phyloP scores from a whole-genome alignment of 2,797 vertebrate genomes.

The Linurgus olivaceus region DNA sequence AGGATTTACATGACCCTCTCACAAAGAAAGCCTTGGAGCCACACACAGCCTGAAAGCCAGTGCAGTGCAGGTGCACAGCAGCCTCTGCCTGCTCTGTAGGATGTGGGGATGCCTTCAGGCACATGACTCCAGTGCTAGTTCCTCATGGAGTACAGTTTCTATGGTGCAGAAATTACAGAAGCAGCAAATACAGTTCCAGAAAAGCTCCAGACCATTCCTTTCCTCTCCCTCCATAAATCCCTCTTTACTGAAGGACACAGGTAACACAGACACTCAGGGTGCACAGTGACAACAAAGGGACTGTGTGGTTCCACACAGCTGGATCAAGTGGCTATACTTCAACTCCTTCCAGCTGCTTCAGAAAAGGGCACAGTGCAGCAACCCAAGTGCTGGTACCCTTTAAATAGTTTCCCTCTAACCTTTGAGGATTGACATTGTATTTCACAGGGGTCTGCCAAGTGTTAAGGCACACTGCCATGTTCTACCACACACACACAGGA shows the following conservation, averaged over 20 bases:
- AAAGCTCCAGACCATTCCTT: not conserved
- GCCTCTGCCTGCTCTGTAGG: not conserved
- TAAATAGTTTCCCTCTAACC: not conserved
- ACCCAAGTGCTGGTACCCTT: not conserved
- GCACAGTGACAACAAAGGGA: not conserved
- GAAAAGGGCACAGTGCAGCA: not conserved
- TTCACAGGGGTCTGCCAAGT: not conserved
- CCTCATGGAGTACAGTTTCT: not conserved
- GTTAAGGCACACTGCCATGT: not conserved
- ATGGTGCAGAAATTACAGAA: not conserved
- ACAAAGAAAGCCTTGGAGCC: not conserved
- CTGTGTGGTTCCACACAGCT: not conserved
- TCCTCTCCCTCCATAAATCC: not conserved
- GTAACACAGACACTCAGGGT: not conserved
- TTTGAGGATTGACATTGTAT: not conserved
- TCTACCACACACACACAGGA: not conserved
- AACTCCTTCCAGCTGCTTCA: not conserved
- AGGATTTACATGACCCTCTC: not conserved
- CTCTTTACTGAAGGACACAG: fast-evolving
- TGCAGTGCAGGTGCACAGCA: not conserved
- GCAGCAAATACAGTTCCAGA: not conserved
- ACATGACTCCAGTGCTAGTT: not conserved
- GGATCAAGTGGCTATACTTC: fast-evolving
- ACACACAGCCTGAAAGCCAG: not conserved
- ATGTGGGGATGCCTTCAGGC: not conserved